Conservation (phyloP, 1,140 invertebrate species). For the Drosophila santomea region DNA sequence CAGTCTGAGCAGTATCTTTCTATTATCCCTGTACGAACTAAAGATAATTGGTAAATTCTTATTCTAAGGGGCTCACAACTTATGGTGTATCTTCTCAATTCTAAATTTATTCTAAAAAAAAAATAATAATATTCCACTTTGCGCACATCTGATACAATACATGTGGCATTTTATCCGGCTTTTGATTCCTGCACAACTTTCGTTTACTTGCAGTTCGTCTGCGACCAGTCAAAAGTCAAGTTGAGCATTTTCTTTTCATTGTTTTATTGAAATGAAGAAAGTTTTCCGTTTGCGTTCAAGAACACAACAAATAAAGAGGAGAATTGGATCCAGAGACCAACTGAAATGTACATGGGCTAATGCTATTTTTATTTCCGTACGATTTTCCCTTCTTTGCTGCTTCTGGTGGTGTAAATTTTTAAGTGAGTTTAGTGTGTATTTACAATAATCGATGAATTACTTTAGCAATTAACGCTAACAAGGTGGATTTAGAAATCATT, state of each 20-base stretch:
- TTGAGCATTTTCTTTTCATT: slow-evolving; percentile 18
- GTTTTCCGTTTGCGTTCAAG: slow-evolving; percentile 33
- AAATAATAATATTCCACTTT: no score
- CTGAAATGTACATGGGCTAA: slow-evolving; percentile 34
- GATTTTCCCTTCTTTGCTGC: slow-evolving; percentile 4
- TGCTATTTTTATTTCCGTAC: slow-evolving; percentile 9
- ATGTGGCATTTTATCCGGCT: no score
- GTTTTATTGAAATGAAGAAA: slow-evolving; percentile 58
- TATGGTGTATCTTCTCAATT: no score
- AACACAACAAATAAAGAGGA: slow-evolving; percentile 2
- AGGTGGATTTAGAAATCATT: slow-evolving; percentile 37
- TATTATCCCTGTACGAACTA: no score
- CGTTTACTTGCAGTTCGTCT: not conserved
- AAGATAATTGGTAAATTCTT: no score
- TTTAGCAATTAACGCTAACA: slow-evolving; percentile 57
- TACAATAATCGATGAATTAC: slow-evolving; percentile 60
- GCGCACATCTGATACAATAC: not conserved
- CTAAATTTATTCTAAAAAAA: no score
- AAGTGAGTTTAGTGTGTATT: slow-evolving; percentile 56
- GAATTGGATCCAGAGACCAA: slow-evolving; percentile 3
- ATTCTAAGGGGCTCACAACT: no score
- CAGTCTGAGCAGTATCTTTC: no score
- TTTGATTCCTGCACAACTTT: not conserved
- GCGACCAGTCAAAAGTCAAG: slow-evolving; percentile 3
- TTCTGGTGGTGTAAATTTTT: slow-evolving; percentile 19